A percentile compares a stretch with the other conserved stretches of the same genome.
phyloP scores from a whole-genome alignment of 1,140 invertebrate genomes.

The Ceratosolen fusciceps region DNA sequence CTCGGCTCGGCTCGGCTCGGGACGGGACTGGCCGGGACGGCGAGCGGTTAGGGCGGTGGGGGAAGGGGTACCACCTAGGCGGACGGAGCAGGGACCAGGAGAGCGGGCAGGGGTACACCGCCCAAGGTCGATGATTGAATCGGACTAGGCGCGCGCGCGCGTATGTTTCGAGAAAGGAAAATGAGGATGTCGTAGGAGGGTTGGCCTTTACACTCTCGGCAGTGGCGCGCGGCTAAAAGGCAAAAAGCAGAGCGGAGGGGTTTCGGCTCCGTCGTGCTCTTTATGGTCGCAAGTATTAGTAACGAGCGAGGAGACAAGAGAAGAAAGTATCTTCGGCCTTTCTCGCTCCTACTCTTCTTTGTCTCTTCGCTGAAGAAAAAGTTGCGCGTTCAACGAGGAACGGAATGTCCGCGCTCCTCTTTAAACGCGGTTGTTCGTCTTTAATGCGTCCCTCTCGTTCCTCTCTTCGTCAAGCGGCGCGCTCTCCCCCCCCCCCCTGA shows the following conservation, averaged over 20 bases:
- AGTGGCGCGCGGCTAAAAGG: background rate
- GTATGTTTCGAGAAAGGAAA: slow-evolving; percentile 2
- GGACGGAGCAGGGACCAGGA: background rate
- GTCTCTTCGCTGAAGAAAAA: background rate
- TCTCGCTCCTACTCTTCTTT: background rate
- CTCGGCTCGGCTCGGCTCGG: too few relatives aligned
- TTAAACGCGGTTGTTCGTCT: slow-evolving; percentile 58
- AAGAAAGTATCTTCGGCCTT: background rate
- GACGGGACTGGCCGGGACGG: too few relatives aligned
- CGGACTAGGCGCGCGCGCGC: too few relatives aligned
- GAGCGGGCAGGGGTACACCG: background rate
- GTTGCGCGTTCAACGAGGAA: background rate
- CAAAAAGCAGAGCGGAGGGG: slow-evolving; percentile 12
- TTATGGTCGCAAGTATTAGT: slow-evolving; percentile 1
- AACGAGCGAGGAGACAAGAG: background rate
- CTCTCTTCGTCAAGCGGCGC: too few relatives aligned
- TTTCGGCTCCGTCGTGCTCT: slow-evolving; percentile 5
- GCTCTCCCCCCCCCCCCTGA: too few relatives aligned
- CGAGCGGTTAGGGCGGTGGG: too few relatives aligned
- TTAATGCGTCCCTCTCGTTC: too few relatives aligned
- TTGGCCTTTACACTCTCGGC: slow-evolving; percentile 35
- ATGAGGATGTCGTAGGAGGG: background rate
- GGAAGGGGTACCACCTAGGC: background rate
- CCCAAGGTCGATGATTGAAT: slow-evolving; percentile 43
- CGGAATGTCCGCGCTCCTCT: slow-evolving; percentile 47